Evolutionary conservation across 2,797 vertebrate genomes (phyloP), one percentile per base, ranked within the genome.

Genomic region (Gambusia yucatana): DNA sequence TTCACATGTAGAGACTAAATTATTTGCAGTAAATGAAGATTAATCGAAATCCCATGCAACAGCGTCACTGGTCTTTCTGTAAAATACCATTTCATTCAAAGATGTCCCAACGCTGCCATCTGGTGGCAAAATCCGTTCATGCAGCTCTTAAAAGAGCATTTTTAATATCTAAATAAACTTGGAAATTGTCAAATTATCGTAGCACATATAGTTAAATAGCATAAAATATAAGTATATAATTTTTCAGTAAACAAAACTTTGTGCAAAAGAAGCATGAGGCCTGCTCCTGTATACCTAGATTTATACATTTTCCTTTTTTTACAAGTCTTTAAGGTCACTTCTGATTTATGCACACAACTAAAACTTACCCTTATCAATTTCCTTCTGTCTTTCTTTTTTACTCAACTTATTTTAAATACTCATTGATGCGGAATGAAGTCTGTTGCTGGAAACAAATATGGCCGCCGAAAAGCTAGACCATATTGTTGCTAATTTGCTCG

Each of bases 71-170:
- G 8, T 46, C 14, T 10, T 10, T 47, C 71, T 48, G 46, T 63
- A 33, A 65, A 39, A 10, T 50, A 20, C 8, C 3, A 2, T 41
- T 48, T 0, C 11, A 59, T 36, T 36, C 6, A 16, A 76, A 48
- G 30, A 33, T 50, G 79, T 65, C 11, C 13, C 85, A 75, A 52
- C 50, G 82, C 28, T 36, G 89, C 88, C 92, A 89, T 6, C 94
- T 92, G 85, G 86, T 83, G 93, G 89, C 16, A 1, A 11, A 57
- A 46, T 0, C 20, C 25, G 41, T 20, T 17, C 0, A 11, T 3
- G 1, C 25, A 44, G 3, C 25, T 44, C 39, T 5, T 16, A 17
- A 72, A 48, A 14, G 1, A 48, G 6, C 17, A 25, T 41, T 67
- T 67, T 9, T 11, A n/a, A 59, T 33, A 33, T 33, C 28, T 33